Conservation (phyloP, 2,888 invertebrate species). For the Rhagium mordax region DNA sequence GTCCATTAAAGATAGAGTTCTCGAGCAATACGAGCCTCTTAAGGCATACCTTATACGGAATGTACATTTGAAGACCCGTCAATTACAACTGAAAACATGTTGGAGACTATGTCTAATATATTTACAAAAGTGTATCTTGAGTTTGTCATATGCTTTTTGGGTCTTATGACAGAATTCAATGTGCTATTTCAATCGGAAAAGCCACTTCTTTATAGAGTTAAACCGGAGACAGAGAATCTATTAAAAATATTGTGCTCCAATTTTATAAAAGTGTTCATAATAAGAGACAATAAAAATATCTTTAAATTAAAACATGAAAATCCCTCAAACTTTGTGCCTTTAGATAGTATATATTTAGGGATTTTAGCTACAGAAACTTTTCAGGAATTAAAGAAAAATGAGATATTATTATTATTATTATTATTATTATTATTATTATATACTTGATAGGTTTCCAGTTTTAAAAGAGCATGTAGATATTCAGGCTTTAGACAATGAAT, state of each 20-base stretch:
- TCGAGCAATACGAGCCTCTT: conserved; percentile 61
- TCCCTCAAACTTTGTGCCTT: conserved; percentile 5
- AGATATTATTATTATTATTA: neutral
- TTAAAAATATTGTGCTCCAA: conserved; percentile 18
- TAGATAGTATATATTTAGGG: neutral
- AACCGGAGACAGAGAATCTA: conserved; percentile 19
- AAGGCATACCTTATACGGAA: conserved; percentile 32
- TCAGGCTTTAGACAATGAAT: neutral
- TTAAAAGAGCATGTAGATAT: neutral
- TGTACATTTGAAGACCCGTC: conserved; percentile 24
- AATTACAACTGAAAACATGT: conserved; percentile 14
- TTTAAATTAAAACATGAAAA: conserved; percentile 15
- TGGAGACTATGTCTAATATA: conserved; percentile 2
- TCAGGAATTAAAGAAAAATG: neutral
- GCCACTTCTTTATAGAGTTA: conserved; percentile 16
- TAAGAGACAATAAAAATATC: conserved; percentile 6
- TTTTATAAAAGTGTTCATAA: conserved; percentile 9
- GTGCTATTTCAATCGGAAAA: conserved; percentile 28
- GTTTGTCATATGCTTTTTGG: conserved; percentile 27
- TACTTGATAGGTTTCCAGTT: neutral
- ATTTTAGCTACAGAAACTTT: neutral
- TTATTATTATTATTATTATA: neutral
- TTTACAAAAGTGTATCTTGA: conserved; percentile 26
- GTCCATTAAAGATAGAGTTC: conserved; percentile 59
- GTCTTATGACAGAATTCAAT: conserved; percentile 28